phyloP scores from a whole-genome alignment of 1,140 invertebrate species.

The Eurosta solidaginis region DNA sequence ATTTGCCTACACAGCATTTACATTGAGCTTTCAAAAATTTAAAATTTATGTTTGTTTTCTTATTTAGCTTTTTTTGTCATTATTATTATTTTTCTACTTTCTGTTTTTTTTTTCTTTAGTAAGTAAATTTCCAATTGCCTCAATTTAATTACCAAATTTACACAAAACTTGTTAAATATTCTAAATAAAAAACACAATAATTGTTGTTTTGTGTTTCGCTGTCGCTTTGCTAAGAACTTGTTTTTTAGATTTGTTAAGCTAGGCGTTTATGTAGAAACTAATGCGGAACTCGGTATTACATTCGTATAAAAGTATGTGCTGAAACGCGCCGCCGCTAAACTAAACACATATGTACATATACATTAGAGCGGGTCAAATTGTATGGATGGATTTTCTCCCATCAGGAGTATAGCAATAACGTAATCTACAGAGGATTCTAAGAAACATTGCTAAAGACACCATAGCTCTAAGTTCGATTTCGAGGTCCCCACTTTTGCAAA shows the following conservation, averaged over 20 bases:
- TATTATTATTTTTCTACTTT: background rate
- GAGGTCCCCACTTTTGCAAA: no score
- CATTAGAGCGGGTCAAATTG: no score
- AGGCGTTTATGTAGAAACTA: background rate
- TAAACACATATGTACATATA: no score
- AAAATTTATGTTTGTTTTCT: background rate
- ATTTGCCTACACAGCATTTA: no score
- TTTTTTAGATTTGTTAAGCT: background rate
- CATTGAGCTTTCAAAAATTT: no score
- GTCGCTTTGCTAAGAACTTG: background rate
- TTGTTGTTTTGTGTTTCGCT: background rate
- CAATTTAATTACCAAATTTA: background rate
- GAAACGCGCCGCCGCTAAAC: background rate
- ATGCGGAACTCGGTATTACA: background rate
- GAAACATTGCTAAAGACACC: no score
- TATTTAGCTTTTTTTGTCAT: background rate
- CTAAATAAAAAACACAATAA: no score
- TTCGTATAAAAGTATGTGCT: background rate
- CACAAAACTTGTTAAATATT: background rate
- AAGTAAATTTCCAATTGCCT: background rate
- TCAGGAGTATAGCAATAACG: no score
- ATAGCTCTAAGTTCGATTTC: no score
- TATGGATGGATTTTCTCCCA: no score
- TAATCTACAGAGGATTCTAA: no score
- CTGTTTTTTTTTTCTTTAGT: background rate